Evolutionary conservation across 2,113 vertebrate species (phyloP).

Genomic region (Bubalus kerabau): DNA sequence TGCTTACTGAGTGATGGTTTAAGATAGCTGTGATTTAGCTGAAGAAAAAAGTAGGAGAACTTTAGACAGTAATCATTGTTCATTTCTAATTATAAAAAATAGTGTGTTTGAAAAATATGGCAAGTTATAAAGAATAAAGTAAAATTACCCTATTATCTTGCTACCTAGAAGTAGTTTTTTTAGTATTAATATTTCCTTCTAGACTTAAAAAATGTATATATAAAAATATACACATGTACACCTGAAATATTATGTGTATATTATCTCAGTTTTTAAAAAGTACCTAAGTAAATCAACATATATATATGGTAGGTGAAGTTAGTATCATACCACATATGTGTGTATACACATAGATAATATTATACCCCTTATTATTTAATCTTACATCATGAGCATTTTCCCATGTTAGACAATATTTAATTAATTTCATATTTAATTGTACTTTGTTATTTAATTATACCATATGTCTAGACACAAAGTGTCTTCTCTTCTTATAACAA

Average conservation of each 20-base stretch:
- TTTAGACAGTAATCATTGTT: background rate
- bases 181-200: background rate
- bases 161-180: background rate
- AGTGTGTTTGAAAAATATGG: background rate
- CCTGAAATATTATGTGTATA: background rate
- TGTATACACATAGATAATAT: background rate
- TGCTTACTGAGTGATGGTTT: background rate
- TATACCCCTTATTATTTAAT: background rate
- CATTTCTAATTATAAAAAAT: background rate
- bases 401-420: background rate
- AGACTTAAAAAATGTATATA: background rate
- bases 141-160: background rate
- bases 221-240: background rate
- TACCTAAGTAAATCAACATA: background rate
- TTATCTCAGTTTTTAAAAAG: background rate
- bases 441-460: background rate
- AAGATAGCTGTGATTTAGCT: background rate
- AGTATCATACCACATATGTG: background rate
- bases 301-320: background rate
- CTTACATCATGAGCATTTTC: background rate
- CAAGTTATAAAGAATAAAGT: conserved; percentile 20
- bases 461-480: background rate
- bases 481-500: background rate
- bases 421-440: background rate
- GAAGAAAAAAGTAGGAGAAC: background rate